Evolutionary conservation across 2,113 vertebrate genomes (phyloP).

Genomic region (Ovis canadensis): DNA sequence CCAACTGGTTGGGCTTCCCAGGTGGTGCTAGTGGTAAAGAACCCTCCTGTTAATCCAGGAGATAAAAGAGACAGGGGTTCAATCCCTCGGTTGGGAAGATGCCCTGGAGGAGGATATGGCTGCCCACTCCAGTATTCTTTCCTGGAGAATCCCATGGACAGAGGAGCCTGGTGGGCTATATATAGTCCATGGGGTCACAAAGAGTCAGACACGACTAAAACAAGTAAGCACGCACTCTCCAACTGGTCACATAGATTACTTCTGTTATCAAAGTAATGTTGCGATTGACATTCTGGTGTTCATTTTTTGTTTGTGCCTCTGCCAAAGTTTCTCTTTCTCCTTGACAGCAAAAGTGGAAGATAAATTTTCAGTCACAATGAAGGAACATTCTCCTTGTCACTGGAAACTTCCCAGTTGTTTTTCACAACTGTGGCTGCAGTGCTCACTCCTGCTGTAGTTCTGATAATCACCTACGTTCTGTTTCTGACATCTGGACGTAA

Average conservation of each 20-base stretch:
- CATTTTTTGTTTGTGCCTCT: fast-evolving
- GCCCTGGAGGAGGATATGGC: not conserved
- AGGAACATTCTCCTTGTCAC: not conserved
- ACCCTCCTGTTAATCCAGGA: not conserved
- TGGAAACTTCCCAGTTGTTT: no score
- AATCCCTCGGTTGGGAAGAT: not conserved
- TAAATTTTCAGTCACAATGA: not conserved
- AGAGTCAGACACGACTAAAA: not conserved
- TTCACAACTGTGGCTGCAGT: fast-evolving
- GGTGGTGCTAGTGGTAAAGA: not conserved
- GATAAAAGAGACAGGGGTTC: not conserved
- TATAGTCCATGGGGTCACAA: not conserved
- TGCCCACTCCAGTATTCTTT: not conserved
- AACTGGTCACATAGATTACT: fast-evolving
- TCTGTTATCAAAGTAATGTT: not conserved
- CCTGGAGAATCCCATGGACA: not conserved
- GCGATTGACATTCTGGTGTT: fast-evolving
- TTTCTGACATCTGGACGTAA: fast-evolving
- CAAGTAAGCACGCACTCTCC: not conserved
- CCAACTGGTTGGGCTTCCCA: not conserved
- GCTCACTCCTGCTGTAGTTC: fast-evolving
- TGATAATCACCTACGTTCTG: fast-evolving
- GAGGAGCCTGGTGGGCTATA: not conserved
- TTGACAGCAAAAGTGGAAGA: not conserved
- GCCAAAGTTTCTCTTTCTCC: not conserved